Base-by-base conservation (phyloP, 2,888 invertebrate species). In the Atrina japonica region DNA sequence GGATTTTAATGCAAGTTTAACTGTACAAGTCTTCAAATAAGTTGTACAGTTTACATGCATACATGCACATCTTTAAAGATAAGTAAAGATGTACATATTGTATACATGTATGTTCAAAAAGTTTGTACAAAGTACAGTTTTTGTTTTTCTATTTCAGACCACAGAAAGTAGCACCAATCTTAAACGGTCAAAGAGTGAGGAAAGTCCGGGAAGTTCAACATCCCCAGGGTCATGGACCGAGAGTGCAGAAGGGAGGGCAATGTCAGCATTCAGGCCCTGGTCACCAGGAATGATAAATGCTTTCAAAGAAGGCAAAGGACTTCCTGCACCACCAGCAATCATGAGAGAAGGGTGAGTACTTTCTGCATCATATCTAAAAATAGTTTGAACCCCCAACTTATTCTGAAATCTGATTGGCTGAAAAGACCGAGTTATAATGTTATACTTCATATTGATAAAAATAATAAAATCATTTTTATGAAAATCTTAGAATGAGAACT, bases 241-340 rank as follows among this genome's bases (percentile, higher is more conserved):
- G 35, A 50, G 47, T 1, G 40, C 56, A 16, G 66, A 74, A 55
- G 64, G 41, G 21, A 74, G 81, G 56, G 77, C 75, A 29, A 76
- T 83, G 66, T 85, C 86, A 0, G 85, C 86, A 35, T 86, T 86
- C 76, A 81, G 83, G 41, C 84, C 84, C 1, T 88, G 87, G 87
- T 80, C 85, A n/a, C 83, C 83, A 2, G 74, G 76, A 23, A 58
- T 84, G 35, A 68, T 80, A 35, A 77, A 70, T 58, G 74, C 83
- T 25, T 71, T 81, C 27, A 86, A 86, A 61, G 86, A 86, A 27
- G 83, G 83, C 25, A 88, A 88, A 70, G 67, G 83, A 18, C 63
- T 85, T 45, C 85, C 84, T 1, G 77, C 81, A 3, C 76, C 85
- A 7, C 81, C 85, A 21, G 81, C 81, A 30, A 82, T 88, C 35